Base-by-base conservation (phyloP, 2,113 vertebrate genomes). In the Notiomystis cincta region DNA sequence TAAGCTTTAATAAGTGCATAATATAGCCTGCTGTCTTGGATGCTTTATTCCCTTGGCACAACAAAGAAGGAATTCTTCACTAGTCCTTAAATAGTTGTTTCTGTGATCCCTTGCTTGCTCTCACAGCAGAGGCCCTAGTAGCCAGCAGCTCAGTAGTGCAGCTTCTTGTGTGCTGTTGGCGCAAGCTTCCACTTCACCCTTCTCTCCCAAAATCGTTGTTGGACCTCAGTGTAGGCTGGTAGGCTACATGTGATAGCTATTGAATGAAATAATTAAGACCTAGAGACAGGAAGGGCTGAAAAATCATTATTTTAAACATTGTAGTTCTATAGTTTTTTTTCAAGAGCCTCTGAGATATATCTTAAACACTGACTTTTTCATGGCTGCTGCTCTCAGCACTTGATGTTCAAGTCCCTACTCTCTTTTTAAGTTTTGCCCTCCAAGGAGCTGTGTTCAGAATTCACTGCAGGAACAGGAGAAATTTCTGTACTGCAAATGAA, bases 121-220 rank as follows among this genome's bases (percentile, higher is more conserved):
- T 64, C 25, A 3, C 5, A 6, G 3, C 0, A 1, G 37, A 5
- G 27, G 4, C 42, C 27, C 23, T 27, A 23, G 51, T 16, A 58
- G 40, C 38, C 67, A 51, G 18, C 33, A 35, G 25, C 30, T 89
- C n/a, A 25, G 40, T n/a, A 23, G 25, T 71, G 22, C 16, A 69
- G 12, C 65, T 69, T 64, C 22, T 48, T 67, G 18, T 3, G 2
- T 62, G 47, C 67, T 60, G 14, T 56, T 82, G 61, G 37, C 62
- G 53, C n/a, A 64, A 42, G 58, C 28, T 89, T 47, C 61, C 15
- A 1, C 37, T 58, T n/a, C 7, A 50, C 19, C 13, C 11, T 82
- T 62, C 56, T 89, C 20, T 77, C 27, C 21, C 19, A 38, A 0
- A 48, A 42, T 62, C 15, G 0, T 7, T n/a, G 28, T 3, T 64